These are phyloP conservation scores for Brassicogethes aeneus DNA, from an alignment of 2,888 invertebrate species.

Conservation along the genomic window DNA sequence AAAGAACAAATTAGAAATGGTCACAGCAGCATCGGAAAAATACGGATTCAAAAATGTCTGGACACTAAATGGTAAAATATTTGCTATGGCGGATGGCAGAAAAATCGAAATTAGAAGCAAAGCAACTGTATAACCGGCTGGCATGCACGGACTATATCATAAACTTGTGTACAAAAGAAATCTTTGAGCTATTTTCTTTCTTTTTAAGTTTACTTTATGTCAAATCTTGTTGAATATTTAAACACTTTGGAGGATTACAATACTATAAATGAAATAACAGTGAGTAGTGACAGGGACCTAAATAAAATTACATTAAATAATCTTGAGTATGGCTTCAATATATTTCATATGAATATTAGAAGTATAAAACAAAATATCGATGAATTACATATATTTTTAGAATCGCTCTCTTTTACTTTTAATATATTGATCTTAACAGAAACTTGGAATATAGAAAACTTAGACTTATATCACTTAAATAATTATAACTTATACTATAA, in stretches of 20 bases:
- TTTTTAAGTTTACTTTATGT: background rate
- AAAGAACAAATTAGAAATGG: slow-evolving; percentile 5
- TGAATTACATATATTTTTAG: background rate
- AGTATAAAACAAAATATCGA: background rate
- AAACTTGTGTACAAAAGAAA: too few species aligned
- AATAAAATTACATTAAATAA: background rate
- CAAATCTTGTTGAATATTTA: background rate
- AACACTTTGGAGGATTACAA: background rate
- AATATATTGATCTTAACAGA: background rate
- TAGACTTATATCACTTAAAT: background rate
- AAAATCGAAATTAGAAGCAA: background rate
- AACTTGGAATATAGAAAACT: background rate
- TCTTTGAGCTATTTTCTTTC: background rate
- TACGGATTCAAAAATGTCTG: slow-evolving; percentile 11
- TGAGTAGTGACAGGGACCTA: background rate
- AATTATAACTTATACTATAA: background rate
- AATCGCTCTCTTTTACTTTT: background rate
- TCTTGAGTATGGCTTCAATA: background rate
- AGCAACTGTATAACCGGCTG: too few species aligned
- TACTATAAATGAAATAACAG: background rate
- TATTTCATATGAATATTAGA: background rate
- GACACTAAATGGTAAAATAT: slow-evolving; percentile 8
- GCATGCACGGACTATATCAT: too few species aligned
- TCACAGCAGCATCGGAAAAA: slow-evolving; percentile 8
- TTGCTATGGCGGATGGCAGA: slow-evolving; percentile 1